Conservation (phyloP, 64 coral and sea anemone species). For the Dendrophyllia cribrosa region DNA sequence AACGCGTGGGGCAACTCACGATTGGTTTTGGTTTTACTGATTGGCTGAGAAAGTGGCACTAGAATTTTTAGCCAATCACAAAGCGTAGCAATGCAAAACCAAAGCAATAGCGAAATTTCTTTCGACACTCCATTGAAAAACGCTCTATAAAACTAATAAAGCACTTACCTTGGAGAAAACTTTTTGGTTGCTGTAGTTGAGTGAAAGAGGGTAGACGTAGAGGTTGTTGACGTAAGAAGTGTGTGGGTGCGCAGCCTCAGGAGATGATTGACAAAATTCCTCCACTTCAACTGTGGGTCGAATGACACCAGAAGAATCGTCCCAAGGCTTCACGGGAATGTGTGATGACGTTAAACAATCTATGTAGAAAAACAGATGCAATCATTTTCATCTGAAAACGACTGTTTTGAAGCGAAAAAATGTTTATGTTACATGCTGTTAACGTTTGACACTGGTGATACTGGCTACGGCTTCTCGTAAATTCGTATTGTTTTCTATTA, state of each 20-base stretch:
- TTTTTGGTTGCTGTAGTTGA: constrained; percentile 96
- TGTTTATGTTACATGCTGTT: too few relatives aligned
- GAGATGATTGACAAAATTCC: constrained; percentile 87
- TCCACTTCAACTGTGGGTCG: constrained; percentile 86
- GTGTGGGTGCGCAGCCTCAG: constrained; percentile 88
- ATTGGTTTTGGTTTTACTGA: too few relatives aligned
- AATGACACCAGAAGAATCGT: constrained; percentile 25
- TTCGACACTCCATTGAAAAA: not conserved
- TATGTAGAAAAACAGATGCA: constrained; percentile 26
- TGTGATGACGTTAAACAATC: constrained; percentile 88
- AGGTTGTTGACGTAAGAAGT: constrained; percentile 92
- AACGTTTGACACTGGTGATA: too few relatives aligned
- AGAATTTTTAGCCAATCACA: too few relatives aligned
- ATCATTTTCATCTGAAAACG: too few relatives aligned
- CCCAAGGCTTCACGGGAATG: constrained; percentile 85
- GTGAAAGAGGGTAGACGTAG: constrained; percentile 85
- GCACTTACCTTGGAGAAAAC: constrained; percentile 90
- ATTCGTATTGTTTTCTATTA: too few relatives aligned
- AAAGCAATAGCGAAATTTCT: too few relatives aligned
- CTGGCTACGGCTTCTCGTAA: too few relatives aligned
- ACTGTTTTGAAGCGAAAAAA: too few relatives aligned
- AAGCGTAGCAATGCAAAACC: too few relatives aligned
- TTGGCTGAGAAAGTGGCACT: too few relatives aligned
- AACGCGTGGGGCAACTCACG: too few relatives aligned
- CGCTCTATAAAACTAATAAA: not conserved